These are phyloP conservation scores for Mesodorylaimus sp. DNA, from an alignment of 2,888 invertebrate genomes.

Conservation along the genomic window DNA sequence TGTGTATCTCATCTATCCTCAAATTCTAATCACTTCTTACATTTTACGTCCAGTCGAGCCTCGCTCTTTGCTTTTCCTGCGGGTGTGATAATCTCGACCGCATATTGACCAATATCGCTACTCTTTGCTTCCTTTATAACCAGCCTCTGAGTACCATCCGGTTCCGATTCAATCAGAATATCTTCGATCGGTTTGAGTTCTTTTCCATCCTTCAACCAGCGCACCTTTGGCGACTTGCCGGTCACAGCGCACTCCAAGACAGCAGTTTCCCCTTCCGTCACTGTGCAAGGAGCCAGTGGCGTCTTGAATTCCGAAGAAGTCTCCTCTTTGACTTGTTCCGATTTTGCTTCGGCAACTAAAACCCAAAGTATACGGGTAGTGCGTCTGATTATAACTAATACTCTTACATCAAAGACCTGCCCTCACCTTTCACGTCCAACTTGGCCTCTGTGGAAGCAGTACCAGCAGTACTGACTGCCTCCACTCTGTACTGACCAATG, in stretches of 20 bases:
- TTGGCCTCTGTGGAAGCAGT: conserved; percentile 2
- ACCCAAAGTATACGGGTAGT: not conserved
- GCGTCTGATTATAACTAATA: not conserved
- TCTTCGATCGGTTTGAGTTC: conserved; percentile 76
- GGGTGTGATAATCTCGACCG: conserved; percentile 85
- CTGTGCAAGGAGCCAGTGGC: conserved; percentile 48
- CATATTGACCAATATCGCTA: conserved; percentile 84
- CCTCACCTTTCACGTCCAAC: conserved; percentile 2
- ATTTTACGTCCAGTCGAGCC: conserved; percentile 36
- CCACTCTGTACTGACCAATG: conserved; percentile 18
- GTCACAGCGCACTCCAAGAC: conserved; percentile 8
- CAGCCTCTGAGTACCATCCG: conserved; percentile 67
- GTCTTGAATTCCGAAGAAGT: conserved; percentile 38
- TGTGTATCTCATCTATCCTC: not conserved
- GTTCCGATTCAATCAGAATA: conserved; percentile 50
- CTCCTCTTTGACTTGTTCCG: conserved; percentile 9
- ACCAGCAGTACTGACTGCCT: not conserved
- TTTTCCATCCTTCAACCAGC: conserved; percentile 53
- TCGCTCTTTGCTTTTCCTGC: conserved; percentile 66
- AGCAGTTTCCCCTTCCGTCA: conserved; percentile 47
- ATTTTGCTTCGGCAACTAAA: not conserved
- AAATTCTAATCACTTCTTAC: not conserved
- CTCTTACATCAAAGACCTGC: not conserved
- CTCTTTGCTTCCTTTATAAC: conserved; percentile 83
- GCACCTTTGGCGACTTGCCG: conserved; percentile 46